Evolutionary conservation across 1,140 invertebrate genomes (phyloP), one percentile per base, ranked within the genome.

Genomic region (Philopotamus ludificatus): DNA sequence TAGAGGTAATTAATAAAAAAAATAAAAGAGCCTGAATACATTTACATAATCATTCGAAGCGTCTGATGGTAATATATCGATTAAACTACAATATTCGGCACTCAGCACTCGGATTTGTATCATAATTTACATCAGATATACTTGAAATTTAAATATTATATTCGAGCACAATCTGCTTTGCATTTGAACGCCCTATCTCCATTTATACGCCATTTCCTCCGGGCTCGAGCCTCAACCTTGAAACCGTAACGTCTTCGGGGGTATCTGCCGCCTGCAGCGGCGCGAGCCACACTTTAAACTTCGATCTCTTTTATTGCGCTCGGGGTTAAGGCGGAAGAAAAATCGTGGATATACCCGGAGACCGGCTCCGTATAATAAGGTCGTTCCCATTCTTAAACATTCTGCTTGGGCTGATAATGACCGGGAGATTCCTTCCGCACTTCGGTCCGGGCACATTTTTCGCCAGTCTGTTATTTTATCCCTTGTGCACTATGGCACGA

Each of bases 331-430:
- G 9, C 44, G 8, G 4, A n/a, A 16, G 44, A 9, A 45, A 20
- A 50, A 50, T 50, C 21, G 47, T 21, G 8, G 9, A 53, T 53
- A 53, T 9, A 53, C 22, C 21, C 15, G 8, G 15, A 9, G 50
- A 15, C 50, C 15, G 16, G 23, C 23, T 21, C 20, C 15, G 7
- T 22, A 53, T 57, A 57, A 57, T 57, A 57, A 57, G 54, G 54
- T 57, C 54, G 54, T 57, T 57, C 34, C 54, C 54, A 57, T 57
- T 57, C 54, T 9, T 15, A 25, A 25, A 39, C 12, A 28, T 39
- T 12, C 34, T 21, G 4, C 34, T 10, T 4, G n/a, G 20, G 18
- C 54, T 22, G 54, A 57, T 57, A 57, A 57, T 57, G 54, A 57
- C 54, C 39, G 15, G 54, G 42, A 26, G 21, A 57, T 41, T 23